Conservation (phyloP, 2,888 invertebrate genomes). For the Odontothrips loti region DNA sequence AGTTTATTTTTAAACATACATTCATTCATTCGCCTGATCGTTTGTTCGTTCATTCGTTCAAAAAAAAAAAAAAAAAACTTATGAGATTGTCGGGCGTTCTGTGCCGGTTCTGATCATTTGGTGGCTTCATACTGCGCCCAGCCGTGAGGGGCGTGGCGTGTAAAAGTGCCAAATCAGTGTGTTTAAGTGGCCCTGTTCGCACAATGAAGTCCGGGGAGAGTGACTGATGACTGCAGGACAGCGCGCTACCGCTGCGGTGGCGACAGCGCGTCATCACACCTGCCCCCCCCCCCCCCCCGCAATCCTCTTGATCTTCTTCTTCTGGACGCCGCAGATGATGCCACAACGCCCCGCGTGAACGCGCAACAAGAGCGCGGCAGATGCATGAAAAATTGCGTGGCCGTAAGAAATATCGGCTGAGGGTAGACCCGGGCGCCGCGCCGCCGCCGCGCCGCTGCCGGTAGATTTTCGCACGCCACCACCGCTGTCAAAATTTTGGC, state of each 20-base stretch:
- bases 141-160: background rate
- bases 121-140: too few relatives aligned
- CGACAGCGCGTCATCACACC: background rate
- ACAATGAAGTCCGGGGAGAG: background rate
- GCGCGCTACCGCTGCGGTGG: background rate
- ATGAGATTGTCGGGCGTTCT: too few relatives aligned
- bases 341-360: background rate
- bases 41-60: too few relatives aligned
- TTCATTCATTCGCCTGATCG: too few relatives aligned
- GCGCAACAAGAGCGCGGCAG: background rate
- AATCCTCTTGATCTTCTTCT: background rate
- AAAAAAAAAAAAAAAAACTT: too few relatives aligned
- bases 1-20: too few relatives aligned
- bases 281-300: background rate
- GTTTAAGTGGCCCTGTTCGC: background rate
- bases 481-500: too few relatives aligned
- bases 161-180: background rate
- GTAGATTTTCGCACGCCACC: background rate
- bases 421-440: too few relatives aligned
- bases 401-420: too few relatives aligned
- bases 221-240: background rate
- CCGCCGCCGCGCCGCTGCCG: background rate
- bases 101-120: background rate
- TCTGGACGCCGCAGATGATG: background rate
- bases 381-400: background rate